phyloP scores from a whole-genome alignment of 2,888 invertebrate genomes.

The Andrena trimmerana region DNA sequence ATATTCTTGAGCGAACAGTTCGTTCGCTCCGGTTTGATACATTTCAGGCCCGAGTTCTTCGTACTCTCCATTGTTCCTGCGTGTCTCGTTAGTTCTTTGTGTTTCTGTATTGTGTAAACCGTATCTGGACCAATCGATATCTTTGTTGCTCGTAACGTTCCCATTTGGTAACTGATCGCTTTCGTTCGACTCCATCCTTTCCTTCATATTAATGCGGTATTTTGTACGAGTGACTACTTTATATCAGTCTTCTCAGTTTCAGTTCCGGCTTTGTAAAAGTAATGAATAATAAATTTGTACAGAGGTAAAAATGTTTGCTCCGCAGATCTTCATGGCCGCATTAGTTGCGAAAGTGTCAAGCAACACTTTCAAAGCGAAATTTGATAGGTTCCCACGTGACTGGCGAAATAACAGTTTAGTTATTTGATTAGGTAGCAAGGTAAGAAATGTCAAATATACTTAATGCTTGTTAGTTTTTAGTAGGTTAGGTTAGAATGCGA shows the following conservation, averaged over 20 bases:
- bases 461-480: conserved; percentile 25
- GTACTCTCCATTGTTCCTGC: conserved; percentile 89
- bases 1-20: conserved; percentile 96
- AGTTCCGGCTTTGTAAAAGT: conserved; percentile 31
- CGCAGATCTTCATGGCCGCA: conserved; percentile 27
- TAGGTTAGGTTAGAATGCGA: conserved; percentile 62
- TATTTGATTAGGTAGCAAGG: conserved; percentile 13
- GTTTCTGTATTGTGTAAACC: conserved; percentile 86
- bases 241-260: conserved; percentile 40
- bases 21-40: conserved; percentile 95
- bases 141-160: conserved; percentile 71
- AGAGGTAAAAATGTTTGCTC: neutral
- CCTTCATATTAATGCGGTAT: conserved; percentile 2
- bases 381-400: neutral
- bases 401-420: conserved; percentile 3
- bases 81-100: conserved; percentile 82
- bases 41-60: conserved; percentile 93
- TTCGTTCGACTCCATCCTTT: conserved; percentile 74
- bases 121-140: conserved; percentile 87
- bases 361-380: neutral
- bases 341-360: neutral
- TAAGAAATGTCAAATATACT: conserved; percentile 1
- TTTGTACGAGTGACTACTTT: conserved; percentile 24
- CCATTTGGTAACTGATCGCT: conserved; percentile 68
- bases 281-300: conserved; percentile 15